These are phyloP conservation scores for Torymus tubicola DNA, from an alignment of 2,888 invertebrate genomes.

Conservation along the genomic window DNA sequence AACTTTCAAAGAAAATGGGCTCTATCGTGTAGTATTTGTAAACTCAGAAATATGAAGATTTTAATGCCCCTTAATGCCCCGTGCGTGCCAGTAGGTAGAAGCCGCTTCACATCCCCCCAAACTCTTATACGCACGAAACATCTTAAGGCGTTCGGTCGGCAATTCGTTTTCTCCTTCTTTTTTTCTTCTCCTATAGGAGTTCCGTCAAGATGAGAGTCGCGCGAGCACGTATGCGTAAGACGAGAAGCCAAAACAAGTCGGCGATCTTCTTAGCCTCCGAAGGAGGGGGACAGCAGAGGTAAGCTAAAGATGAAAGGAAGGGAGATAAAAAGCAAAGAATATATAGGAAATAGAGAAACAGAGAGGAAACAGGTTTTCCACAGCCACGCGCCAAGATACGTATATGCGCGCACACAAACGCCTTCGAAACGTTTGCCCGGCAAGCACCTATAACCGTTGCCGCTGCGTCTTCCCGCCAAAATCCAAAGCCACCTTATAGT, in stretches of 20 bases:
- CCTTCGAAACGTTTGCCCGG: slow-evolving; percentile 6
- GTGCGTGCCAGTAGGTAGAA: slow-evolving; percentile 4
- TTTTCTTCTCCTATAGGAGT: too few relatives aligned
- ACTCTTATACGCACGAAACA: slow-evolving; percentile 23
- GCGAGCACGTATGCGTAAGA: slow-evolving; percentile 16
- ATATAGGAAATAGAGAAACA: background rate
- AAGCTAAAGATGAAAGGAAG: background rate
- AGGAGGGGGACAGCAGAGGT: too few relatives aligned
- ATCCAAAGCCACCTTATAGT: background rate
- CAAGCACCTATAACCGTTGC: slow-evolving; percentile 11
- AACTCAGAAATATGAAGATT: too few relatives aligned
- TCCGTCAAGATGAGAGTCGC: too few relatives aligned
- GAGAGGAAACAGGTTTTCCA: background rate
- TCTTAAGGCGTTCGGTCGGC: too few relatives aligned
- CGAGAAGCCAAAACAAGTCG: slow-evolving; percentile 36
- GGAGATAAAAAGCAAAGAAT: too few relatives aligned
- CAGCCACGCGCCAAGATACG: background rate
- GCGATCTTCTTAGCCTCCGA: too few relatives aligned
- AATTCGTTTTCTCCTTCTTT: too few relatives aligned
- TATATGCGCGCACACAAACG: background rate
- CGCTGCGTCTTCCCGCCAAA: slow-evolving; percentile 44
- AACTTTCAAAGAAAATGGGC: too few relatives aligned
- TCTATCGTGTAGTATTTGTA: too few relatives aligned
- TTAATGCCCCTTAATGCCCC: too few relatives aligned
- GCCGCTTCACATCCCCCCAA: background rate